These are phyloP conservation scores for Lanius collurio DNA, from an alignment of 2,113 vertebrate species.

Conservation along the genomic window DNA sequence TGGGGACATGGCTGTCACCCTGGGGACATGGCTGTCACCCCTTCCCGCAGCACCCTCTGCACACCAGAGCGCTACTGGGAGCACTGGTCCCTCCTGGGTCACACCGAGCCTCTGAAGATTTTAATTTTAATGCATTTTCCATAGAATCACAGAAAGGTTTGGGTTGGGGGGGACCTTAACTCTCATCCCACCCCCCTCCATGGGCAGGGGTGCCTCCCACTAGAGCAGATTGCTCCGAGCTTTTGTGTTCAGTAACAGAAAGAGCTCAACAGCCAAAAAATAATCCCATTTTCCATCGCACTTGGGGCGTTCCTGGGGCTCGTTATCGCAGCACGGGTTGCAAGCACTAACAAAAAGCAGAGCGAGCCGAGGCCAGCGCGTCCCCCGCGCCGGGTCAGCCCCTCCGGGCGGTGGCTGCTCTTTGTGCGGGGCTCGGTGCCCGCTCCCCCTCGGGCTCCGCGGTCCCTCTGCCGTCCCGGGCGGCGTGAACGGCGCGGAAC, in stretches of 20 bases:
- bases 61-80: neutral
- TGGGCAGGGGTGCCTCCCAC: neutral
- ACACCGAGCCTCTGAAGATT: neutral
- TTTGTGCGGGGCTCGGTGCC: neutral
- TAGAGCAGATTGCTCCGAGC: neutral
- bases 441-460: neutral
- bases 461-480: neutral
- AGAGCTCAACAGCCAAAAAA: neutral
- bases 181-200: neutral
- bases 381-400: neutral
- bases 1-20: too few species aligned
- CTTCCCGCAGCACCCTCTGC: neutral
- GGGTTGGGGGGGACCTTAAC: neutral
- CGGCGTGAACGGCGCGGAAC: neutral
- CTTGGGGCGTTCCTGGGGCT: neutral
- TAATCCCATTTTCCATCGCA: neutral
- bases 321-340: neutral
- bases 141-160: neutral
- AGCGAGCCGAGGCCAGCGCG: fast-evolving
- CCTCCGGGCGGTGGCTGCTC: fast-evolving
- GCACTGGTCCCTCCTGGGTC: neutral
- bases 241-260: neutral
- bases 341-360: constrained; percentile 25
- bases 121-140: constrained; percentile 8
- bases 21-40: too few species aligned